Conservation (phyloP, 2,113 vertebrate genomes). For the Mormoops blainvillei region DNA sequence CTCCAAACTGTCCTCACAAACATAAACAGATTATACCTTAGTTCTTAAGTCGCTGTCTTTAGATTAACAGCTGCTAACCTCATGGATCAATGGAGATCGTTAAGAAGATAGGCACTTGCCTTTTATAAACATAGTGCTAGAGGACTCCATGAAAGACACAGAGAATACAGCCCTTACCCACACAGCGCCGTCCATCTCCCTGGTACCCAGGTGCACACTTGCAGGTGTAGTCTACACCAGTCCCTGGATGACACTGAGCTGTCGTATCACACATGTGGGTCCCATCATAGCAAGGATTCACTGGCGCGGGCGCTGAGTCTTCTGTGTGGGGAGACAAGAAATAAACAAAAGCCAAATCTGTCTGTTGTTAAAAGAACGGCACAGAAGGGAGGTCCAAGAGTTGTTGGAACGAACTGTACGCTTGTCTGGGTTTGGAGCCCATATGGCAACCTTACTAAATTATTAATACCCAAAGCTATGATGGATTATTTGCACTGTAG, state of each 20-base stretch:
- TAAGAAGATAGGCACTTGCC: neutral
- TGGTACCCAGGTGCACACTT: slow-evolving; percentile 88
- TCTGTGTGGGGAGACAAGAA: slow-evolving; percentile 59
- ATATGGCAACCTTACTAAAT: neutral
- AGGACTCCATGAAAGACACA: neutral
- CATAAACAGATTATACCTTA: neutral
- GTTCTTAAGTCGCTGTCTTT: neutral
- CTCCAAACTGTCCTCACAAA: neutral
- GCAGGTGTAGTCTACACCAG: slow-evolving; percentile 84
- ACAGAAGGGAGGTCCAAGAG: neutral
- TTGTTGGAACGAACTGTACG: neutral
- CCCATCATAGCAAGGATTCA: slow-evolving; percentile 89
- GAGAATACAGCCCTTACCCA: slow-evolving; percentile 77
- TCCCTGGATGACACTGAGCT: slow-evolving; percentile 85
- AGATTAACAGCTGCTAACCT: neutral
- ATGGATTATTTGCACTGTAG: neutral
- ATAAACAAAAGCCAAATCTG: neutral
- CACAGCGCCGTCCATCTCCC: slow-evolving; percentile 87
- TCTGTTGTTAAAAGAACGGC: neutral
- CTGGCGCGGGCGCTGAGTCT: neutral
- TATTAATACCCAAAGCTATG: neutral
- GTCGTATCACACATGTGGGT: slow-evolving; percentile 87
- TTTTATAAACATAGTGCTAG: neutral
- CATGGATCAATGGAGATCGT: neutral
- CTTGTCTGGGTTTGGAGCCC: no score